Percentiles rank a stretch among this genome's conserved stretches.
These are phyloP conservation scores for Allygus modestus DNA, from an alignment of 2,888 invertebrate genomes.

Conservation along the genomic window DNA sequence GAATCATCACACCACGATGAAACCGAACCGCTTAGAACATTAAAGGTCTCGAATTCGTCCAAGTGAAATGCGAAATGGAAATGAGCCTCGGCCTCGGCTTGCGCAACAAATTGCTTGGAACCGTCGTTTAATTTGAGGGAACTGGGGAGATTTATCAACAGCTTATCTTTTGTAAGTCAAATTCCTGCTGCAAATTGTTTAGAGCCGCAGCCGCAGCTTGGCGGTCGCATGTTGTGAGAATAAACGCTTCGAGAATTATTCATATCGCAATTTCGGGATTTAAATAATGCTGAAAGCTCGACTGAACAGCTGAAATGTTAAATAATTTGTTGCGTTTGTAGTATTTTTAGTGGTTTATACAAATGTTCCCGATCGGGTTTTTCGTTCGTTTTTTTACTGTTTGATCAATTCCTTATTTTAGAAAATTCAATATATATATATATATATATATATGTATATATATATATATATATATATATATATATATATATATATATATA, in stretches of 20 bases:
- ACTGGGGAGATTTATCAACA: constrained; percentile 50
- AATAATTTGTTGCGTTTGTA: background rate
- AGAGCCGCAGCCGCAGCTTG: constrained; percentile 1
- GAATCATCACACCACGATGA: no score
- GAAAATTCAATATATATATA: no score
- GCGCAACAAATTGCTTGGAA: constrained; percentile 50
- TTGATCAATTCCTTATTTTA: no score
- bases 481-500: no score
- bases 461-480: no score
- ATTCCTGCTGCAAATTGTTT: constrained; percentile 44
- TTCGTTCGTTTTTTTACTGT: no score
- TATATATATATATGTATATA: no score
- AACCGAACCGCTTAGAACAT: no score
- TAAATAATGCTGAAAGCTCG: background rate
- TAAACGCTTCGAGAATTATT: constrained; percentile 1
- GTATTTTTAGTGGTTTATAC: no score
- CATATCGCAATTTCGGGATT: constrained; percentile 21
- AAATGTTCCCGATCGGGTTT: no score
- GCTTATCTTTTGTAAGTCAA: constrained; percentile 59
- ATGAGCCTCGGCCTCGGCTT: background rate
- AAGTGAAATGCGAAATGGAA: constrained; percentile 9
- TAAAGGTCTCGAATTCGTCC: background rate
- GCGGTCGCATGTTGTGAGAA: background rate
- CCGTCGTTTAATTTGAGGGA: constrained; percentile 56
- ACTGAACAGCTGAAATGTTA: background rate